Base-by-base conservation (phyloP, 2,113 vertebrate genomes). In the Halcyon senegalensis region DNA sequence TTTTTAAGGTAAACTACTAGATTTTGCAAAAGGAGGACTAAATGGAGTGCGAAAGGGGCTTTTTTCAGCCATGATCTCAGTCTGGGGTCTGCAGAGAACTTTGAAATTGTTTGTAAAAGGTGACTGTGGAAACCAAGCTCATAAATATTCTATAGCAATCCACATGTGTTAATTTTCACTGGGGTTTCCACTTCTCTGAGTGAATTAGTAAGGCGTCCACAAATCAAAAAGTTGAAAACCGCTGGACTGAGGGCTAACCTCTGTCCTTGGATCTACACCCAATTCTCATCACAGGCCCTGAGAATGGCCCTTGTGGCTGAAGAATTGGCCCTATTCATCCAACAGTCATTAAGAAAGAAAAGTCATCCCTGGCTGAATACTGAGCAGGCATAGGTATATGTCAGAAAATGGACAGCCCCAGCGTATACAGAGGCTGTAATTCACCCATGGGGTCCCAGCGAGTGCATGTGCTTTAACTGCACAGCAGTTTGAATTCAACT, bases 271-370 rank as follows among this genome's bases (percentile, higher is more conserved):
- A 67, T 90, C 51, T 8, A 17, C 72, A 67, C 39, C 25, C 75
- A 75, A 1, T 43, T 82, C 81, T 77, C 74, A 60, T 78, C 82
- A 55, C 77, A 74, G 78, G 51, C 67, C n/a, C 58, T 86, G 51
- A 63, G 84, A 93, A 89, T 46, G 58, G 60, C 66, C 78, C 31
- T 78, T 1, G 2, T 56, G 46, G 64, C 59, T 86, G 84, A 94
- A 91, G 79, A 96, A 95, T 85, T 90, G 35, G n/a, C 20, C 25
- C 72, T 78, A 88, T 96, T 96, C 85, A 96, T 80, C 82, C 59
- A 67, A 77, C 5, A 70, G 51, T 56, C 82, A 70, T 96, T 92
- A 90, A 70, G 87, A 91, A 93, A 87, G 93, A 88, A 87, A 96
- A 83, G 87, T 66, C 2, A 11, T 90, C 82, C 23, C 82, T 70